phyloP scores from a whole-genome alignment of 2,888 invertebrate species.

The Thymelicus acteon region DNA sequence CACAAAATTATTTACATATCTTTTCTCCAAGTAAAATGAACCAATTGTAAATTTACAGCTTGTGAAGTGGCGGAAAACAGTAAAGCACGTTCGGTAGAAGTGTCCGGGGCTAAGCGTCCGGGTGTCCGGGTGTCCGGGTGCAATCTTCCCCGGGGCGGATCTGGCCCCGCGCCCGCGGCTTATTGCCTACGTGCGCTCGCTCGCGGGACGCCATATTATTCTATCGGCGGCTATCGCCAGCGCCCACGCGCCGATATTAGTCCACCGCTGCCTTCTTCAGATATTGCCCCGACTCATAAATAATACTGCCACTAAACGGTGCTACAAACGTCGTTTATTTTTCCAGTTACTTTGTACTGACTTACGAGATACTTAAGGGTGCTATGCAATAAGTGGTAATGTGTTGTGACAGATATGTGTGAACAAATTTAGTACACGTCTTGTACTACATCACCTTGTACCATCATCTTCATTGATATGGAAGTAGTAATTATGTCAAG shows the following conservation, averaged over 20 bases:
- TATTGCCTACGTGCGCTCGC: constrained; percentile 83
- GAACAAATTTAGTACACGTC: background rate
- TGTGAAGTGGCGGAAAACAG: constrained; percentile 17
- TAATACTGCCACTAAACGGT: constrained; percentile 67
- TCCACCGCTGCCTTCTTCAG: constrained; percentile 76
- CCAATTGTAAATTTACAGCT: constrained; percentile 11
- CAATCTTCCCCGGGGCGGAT: constrained; percentile 78
- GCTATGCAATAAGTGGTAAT: constrained; percentile 17
- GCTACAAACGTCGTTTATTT: constrained; percentile 48
- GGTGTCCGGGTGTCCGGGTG: constrained; percentile 56
- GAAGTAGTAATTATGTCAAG: background rate
- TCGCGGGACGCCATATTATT: constrained; percentile 81
- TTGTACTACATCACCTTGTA: background rate
- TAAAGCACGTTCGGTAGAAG: constrained; percentile 27
- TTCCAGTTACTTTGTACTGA: constrained; percentile 19
- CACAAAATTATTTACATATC: background rate
- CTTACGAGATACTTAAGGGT: constrained; percentile 19
- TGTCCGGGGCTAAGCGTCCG: constrained; percentile 40
- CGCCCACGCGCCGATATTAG: constrained; percentile 79
- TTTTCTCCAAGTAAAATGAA: background rate
- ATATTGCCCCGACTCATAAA: constrained; percentile 79
- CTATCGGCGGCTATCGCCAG: constrained; percentile 80
- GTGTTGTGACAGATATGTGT: background rate
- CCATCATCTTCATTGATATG: background rate
- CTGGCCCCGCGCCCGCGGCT: constrained; percentile 77